Evolutionary conservation across 2,888 invertebrate genomes (phyloP).

Genomic region (Xestia rhomboidea): DNA sequence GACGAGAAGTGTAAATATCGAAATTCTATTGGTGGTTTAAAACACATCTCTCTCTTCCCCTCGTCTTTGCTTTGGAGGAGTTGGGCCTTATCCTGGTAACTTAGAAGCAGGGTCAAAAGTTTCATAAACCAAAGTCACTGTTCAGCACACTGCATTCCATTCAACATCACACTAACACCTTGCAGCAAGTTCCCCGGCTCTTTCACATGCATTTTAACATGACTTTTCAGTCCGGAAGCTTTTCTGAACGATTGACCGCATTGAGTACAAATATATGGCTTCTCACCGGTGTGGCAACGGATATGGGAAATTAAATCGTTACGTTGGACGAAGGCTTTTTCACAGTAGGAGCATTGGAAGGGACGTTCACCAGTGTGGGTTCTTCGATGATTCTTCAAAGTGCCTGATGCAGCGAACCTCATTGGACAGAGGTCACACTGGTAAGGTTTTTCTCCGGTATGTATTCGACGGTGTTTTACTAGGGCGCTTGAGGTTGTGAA

Average conservation of each 20-base stretch:
- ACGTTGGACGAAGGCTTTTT: constrained; percentile 90
- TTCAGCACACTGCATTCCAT: constrained; percentile 55
- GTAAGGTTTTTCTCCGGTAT: constrained; percentile 91
- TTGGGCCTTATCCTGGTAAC: background rate
- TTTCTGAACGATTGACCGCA: constrained; percentile 90
- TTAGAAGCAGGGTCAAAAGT: background rate
- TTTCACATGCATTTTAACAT: constrained; percentile 85
- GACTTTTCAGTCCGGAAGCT: constrained; percentile 87
- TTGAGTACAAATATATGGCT: constrained; percentile 84
- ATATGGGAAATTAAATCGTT: constrained; percentile 91
- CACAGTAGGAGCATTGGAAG: constrained; percentile 89
- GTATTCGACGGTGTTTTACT: constrained; percentile 90
- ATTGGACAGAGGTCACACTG: constrained; percentile 91
- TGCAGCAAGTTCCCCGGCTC: constrained; percentile 50
- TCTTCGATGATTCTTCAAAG: constrained; percentile 90
- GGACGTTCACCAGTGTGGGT: constrained; percentile 92
- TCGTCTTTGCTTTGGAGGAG: background rate
- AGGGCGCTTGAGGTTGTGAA: constrained; percentile 91
- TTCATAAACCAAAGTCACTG: constrained; percentile 28
- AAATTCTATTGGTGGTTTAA: too few species aligned
- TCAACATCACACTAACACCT: constrained; percentile 56
- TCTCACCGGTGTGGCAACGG: constrained; percentile 89
- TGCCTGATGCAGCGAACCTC: constrained; percentile 90
- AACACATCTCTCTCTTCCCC: background rate
- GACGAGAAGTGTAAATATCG: too few species aligned